Base-by-base conservation (phyloP, 2,888 invertebrate genomes). In the Drosophila austrosaltans region DNA sequence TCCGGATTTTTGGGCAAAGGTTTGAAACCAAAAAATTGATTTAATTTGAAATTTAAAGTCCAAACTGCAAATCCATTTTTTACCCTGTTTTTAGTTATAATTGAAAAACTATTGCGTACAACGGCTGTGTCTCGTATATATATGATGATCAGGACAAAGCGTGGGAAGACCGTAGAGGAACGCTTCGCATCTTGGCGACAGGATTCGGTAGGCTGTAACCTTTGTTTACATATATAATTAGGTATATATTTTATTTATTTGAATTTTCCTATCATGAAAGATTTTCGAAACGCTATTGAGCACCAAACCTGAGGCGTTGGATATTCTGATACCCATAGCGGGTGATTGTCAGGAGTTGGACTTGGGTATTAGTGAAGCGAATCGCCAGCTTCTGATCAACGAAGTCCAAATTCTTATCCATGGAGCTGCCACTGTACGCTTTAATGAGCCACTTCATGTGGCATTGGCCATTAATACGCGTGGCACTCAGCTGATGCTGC, bases 371-470 rank as follows among this genome's bases (percentile, higher is more conserved):
- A 90, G 91, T 32, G 69, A 77, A 3, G 79, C 77, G 44, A 92
- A 93, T 82, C 88, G 91, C 3, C 69, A 75, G 36, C 68, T 87
- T 16, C 74, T 93, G 1, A 73, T 73, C 54, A 71, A 89, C 54
- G 84, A 91, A 59, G 88, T 90, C 25, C 93, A 95, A 79, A 91
- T 95, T 71, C 93, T 95, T 7, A 96, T 99, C 91, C 98, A 99
- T 90, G 96, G 96, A 12, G 98, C 98, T 0, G 99, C 98, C 0
- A 98, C 98, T 0, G 97, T 98, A 3, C 87, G 90, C 20, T 96
- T 96, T 86, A 94, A 96, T 89, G 96, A 96, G 86, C 94, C 94
- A 25, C 92, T 96, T 5, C 94, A 94, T 90, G 91, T 94, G 10
- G 95, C 96, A 0, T 93, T 95, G 44, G 94, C 94, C 76, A 95